Evolutionary conservation across 1,140 invertebrate genomes (phyloP).

Genomic region (Oedothorax gibbosus): DNA sequence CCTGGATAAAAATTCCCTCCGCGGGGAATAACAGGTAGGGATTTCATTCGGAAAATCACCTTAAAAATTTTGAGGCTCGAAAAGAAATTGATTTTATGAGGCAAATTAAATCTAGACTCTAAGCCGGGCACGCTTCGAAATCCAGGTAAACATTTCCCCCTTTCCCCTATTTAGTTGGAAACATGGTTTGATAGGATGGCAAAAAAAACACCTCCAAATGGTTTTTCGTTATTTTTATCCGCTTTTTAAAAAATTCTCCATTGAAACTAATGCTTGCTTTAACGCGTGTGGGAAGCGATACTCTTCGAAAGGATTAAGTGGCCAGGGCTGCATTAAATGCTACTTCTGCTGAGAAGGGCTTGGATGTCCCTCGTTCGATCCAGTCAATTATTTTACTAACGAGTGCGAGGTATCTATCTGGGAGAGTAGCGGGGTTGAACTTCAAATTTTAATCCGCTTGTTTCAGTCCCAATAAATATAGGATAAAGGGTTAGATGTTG

Average conservation of each 20-base stretch:
- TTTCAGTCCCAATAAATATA: no score
- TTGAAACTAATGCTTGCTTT: conserved; percentile 35
- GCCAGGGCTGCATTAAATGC: conserved; percentile 57
- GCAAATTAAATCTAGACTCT: conserved; percentile 51
- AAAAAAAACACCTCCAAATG: neutral
- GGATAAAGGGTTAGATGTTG: no score
- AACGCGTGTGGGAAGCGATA: conserved; percentile 51
- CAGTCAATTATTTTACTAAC: conserved; percentile 61
- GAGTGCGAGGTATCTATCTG: conserved; percentile 39
- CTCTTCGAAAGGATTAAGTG: conserved; percentile 46
- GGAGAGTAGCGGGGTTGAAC: neutral
- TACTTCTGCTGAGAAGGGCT: conserved; percentile 21
- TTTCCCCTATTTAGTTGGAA: neutral
- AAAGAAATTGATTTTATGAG: conserved; percentile 60
- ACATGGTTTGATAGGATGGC: no score
- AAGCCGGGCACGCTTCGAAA: conserved; percentile 18
- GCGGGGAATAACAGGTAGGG: conserved; percentile 36
- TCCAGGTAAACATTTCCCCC: conserved; percentile 44
- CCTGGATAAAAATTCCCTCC: conserved; percentile 48
- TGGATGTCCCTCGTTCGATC: conserved; percentile 25
- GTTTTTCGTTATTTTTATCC: conserved; percentile 41
- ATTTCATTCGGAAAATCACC: conserved; percentile 50
- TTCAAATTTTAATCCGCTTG: conserved; percentile 48
- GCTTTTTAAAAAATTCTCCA: conserved; percentile 4
- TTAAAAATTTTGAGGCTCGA: conserved; percentile 48